phyloP scores from a whole-genome alignment of 1,140 invertebrate genomes.

The Brachionus asplanchnoidis region DNA sequence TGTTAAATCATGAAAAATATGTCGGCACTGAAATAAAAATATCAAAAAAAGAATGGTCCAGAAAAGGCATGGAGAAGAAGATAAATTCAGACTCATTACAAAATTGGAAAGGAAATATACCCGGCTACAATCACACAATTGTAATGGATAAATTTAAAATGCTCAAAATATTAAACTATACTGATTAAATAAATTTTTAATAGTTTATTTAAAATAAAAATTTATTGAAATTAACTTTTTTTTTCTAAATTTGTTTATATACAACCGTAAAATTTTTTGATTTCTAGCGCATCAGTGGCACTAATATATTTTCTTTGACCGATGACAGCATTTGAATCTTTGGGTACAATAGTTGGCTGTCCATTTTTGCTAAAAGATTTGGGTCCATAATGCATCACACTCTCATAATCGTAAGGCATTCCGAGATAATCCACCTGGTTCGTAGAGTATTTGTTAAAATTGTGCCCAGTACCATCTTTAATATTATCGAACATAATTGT shows the following conservation, averaged over 20 bases:
- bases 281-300: not conserved
- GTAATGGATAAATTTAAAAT: not conserved
- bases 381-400: constrained; percentile 76
- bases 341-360: constrained; percentile 54
- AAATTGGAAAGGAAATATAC: not conserved
- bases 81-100: not conserved
- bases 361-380: constrained; percentile 71
- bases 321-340: not conserved
- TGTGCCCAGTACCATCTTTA: not conserved
- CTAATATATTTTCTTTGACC: constrained; percentile 33
- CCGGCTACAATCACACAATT: not conserved
- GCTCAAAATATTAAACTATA: not conserved
- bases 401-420: constrained; percentile 68
- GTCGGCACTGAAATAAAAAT: not conserved
- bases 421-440: constrained; percentile 24
- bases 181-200: not conserved
- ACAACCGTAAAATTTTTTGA: constrained; percentile 15
- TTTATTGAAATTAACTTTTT: not conserved
- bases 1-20: not conserved
- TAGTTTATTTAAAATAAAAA: not conserved
- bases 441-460: constrained; percentile 40
- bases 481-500: not conserved
- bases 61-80: not conserved
- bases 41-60: not conserved
- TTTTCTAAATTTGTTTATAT: not conserved